Evolutionary conservation across 2,797 vertebrate species (phyloP).

Genomic region (Garrulus glandarius): DNA sequence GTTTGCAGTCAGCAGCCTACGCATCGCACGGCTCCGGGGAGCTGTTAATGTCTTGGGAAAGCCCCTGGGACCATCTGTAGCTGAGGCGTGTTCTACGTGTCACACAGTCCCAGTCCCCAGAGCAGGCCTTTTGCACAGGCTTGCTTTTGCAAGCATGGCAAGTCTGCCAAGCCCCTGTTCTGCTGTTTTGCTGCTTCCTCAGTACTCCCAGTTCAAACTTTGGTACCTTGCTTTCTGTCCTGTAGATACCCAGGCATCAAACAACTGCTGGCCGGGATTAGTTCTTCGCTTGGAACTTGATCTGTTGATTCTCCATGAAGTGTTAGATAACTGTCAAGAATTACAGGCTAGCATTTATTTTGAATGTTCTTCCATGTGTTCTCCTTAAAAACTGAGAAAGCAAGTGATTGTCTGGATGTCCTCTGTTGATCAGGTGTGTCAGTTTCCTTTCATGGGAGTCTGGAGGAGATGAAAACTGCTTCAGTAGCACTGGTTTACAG

Average conservation of each 20-base stretch:
- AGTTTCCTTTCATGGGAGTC: not conserved
- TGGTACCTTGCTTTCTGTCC: not conserved
- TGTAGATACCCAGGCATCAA: not conserved
- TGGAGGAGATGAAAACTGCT: not conserved
- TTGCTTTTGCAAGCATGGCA: not conserved
- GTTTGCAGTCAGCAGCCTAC: constrained; percentile 4
- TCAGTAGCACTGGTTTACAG: not conserved
- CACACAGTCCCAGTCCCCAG: not conserved
- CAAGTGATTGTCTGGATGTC: not conserved
- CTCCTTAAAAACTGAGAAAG: not conserved
- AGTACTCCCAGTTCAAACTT: not conserved
- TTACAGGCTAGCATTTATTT: not conserved
- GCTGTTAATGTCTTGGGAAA: not conserved
- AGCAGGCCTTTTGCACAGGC: not conserved
- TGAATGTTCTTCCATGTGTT: not conserved
- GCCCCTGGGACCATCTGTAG: constrained; percentile 2
- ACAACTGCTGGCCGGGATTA: not conserved
- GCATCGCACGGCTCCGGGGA: not conserved
- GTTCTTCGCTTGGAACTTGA: not conserved
- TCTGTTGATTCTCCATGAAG: not conserved
- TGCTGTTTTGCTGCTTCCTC: not conserved
- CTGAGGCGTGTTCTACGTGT: not conserved
- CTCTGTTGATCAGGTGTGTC: not conserved
- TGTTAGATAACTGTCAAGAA: not conserved
- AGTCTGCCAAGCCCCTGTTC: not conserved